A percentile compares a stretch with the other conserved stretches of the same genome.
phyloP scores from a whole-genome alignment of 2,888 invertebrate genomes.

The Cenopis cana region DNA sequence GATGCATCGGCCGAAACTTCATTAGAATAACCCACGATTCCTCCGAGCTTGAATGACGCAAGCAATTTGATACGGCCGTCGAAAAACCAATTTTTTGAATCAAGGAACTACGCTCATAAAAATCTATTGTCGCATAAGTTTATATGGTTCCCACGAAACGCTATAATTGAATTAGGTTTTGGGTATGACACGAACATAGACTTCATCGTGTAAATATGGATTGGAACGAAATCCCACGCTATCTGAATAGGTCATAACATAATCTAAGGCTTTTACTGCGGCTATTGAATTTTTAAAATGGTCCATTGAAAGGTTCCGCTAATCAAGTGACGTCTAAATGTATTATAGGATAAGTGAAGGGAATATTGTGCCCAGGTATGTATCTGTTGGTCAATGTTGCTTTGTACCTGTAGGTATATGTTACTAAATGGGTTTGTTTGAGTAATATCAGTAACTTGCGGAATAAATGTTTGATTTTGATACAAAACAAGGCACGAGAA shows the following conservation, averaged over 20 bases:
- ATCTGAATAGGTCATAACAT: not conserved
- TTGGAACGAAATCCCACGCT: conserved; percentile 27
- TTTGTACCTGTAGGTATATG: too few species aligned
- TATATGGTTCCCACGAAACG: conserved; percentile 62
- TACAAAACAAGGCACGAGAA: too few species aligned
- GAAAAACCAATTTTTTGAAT: conserved; percentile 63
- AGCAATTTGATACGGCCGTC: conserved; percentile 64
- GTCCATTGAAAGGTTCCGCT: not conserved
- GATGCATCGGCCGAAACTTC: conserved; percentile 50
- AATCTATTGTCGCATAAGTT: conserved; percentile 62
- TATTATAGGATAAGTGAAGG: too few species aligned
- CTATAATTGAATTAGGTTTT: conserved; percentile 42
- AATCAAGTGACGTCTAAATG: too few species aligned
- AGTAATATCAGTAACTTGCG: too few species aligned
- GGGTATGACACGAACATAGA: conserved; percentile 13
- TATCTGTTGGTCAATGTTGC: too few species aligned
- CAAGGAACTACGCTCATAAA: conserved; percentile 72
- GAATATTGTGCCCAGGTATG: too few species aligned
- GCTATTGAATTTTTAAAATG: not conserved
- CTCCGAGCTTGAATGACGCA: conserved; percentile 21
- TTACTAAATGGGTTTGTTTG: too few species aligned
- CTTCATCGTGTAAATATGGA: conserved; percentile 6
- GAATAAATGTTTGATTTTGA: too few species aligned
- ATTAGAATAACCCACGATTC: conserved; percentile 15
- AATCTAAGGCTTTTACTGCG: not conserved